Percentiles rank a stretch among this genome's conserved stretches.
These are phyloP conservation scores for Bombyx mandarina DNA, from an alignment of 1,140 invertebrate genomes.

Conservation along the genomic window DNA sequence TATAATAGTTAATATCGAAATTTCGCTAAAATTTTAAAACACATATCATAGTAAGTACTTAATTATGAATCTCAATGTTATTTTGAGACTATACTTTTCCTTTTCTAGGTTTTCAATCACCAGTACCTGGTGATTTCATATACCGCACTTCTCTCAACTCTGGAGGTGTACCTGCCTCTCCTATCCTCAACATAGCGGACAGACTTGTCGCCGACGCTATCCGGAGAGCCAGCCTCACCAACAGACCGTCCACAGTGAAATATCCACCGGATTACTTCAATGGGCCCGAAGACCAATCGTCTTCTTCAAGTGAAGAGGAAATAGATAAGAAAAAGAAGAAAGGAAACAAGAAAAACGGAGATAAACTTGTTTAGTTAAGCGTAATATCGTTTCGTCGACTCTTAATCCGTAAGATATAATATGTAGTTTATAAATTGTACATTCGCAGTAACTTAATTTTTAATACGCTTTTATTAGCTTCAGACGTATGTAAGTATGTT, in stretches of 20 bases:
- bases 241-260: constrained; percentile 43
- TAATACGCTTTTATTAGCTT: too few relatives aligned
- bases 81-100: not conserved
- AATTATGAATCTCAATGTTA: not conserved
- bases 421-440: too few relatives aligned
- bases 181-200: constrained; percentile 36
- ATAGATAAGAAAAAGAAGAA: constrained; percentile 13
- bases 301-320: constrained; percentile 52
- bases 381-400: too few relatives aligned
- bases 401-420: too few relatives aligned
- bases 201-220: constrained; percentile 53
- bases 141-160: constrained; percentile 14
- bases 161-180: constrained; percentile 19
- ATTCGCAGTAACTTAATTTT: too few relatives aligned
- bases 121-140: constrained; percentile 24
- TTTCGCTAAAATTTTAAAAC: too few relatives aligned
- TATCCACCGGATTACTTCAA: constrained; percentile 56
- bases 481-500: too few relatives aligned
- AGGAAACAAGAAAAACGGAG: constrained; percentile 16
- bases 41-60: too few relatives aligned
- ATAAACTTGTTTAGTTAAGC: constrained; percentile 5
- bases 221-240: constrained; percentile 44
- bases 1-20: too few relatives aligned
- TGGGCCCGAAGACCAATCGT: constrained; percentile 32
- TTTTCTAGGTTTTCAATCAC: constrained; percentile 9